Evolutionary conservation across 2,888 invertebrate genomes (phyloP).

Genomic region (Sminthurides aquaticus): DNA sequence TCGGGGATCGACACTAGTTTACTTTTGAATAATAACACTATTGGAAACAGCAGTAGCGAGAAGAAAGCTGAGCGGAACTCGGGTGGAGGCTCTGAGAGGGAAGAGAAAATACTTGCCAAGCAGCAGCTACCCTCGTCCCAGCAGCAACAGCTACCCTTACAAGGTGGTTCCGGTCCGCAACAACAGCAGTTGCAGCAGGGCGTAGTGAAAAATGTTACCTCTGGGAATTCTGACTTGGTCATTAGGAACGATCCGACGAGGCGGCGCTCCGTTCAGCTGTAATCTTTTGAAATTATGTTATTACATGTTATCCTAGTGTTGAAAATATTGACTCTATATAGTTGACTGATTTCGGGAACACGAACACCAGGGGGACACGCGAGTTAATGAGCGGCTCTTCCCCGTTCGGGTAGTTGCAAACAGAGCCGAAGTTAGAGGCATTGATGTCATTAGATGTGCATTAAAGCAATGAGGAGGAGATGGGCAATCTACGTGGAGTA

Average conservation of each 20-base stretch:
- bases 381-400: too few species aligned
- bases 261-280: slow-evolving; percentile 43
- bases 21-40: slow-evolving; percentile 39
- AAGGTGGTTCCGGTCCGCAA: slow-evolving; percentile 4
- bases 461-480: too few species aligned
- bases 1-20: slow-evolving; percentile 32
- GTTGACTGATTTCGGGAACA: too few species aligned
- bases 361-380: too few species aligned
- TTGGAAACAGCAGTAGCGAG: slow-evolving; percentile 17
- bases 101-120: slow-evolving; percentile 3
- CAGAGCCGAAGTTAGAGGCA: too few species aligned
- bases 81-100: neutral
- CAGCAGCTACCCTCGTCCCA: slow-evolving; percentile 2
- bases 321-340: too few species aligned
- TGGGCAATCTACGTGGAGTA: too few species aligned
- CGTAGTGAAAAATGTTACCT: slow-evolving; percentile 20
- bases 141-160: slow-evolving; percentile 8
- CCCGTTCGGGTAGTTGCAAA: too few species aligned
- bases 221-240: slow-evolving; percentile 28
- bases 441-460: too few species aligned
- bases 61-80: slow-evolving; percentile 5
- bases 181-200: slow-evolving; percentile 16
- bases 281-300: slow-evolving; percentile 12
- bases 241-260: slow-evolving; percentile 33
- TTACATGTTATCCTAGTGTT: neutral